Conservation (phyloP, 2,113 vertebrate species). For the Cavia aperea region DNA sequence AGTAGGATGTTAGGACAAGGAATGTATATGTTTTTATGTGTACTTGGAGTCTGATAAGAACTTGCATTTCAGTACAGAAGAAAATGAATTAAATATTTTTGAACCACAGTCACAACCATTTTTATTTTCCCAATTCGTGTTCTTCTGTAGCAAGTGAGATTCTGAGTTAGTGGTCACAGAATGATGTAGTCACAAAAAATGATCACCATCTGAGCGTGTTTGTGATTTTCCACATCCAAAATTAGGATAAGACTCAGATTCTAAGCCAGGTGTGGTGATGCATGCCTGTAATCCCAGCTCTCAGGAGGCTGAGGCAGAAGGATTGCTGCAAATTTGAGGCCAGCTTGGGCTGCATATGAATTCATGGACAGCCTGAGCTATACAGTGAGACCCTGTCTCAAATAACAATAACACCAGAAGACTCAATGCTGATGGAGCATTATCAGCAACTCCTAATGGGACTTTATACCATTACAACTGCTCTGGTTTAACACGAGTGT, state of each 20-base stretch:
- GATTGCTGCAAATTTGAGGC: too few species aligned
- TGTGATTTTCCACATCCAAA: neutral
- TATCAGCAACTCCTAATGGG: neutral
- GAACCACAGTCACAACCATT: neutral
- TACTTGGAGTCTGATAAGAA: conserved; percentile 2
- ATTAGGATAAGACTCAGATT: neutral
- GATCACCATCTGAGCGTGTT: neutral
- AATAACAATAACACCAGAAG: neutral
- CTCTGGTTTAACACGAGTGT: neutral
- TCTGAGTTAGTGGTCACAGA: neutral
- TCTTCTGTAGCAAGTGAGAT: neutral
- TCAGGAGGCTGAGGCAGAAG: too few species aligned
- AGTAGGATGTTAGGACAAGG: neutral
- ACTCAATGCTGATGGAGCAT: neutral
- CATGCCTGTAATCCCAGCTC: too few species aligned
- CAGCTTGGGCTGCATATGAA: too few species aligned
- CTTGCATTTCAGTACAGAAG: neutral
- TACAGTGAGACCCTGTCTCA: too few species aligned
- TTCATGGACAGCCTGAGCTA: too few species aligned
- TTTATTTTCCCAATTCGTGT: neutral
- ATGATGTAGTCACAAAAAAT: neutral
- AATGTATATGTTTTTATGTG: conserved; percentile 13
- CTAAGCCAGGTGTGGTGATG: neutral
- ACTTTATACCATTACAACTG: neutral
- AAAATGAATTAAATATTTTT: neutral